Percentiles rank a stretch among this genome's conserved stretches.
These are phyloP conservation scores for Vultur gryphus DNA, from an alignment of 2,797 vertebrate genomes.

Conservation along the genomic window DNA sequence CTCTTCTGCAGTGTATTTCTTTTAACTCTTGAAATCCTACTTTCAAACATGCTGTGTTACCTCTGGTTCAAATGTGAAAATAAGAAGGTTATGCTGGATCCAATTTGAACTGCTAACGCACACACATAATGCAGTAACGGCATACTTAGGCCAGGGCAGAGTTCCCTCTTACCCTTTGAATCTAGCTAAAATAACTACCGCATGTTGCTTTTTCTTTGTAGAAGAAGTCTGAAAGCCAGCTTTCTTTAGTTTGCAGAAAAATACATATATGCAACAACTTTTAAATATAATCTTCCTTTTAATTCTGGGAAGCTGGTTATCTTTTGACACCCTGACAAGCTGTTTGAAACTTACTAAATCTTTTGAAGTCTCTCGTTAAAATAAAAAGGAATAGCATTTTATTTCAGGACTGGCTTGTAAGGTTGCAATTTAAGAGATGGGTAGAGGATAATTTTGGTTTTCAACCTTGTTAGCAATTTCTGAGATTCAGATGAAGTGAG, in stretches of 20 bases:
- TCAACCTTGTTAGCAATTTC: not conserved
- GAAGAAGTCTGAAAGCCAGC: not conserved
- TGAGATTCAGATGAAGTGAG: not conserved
- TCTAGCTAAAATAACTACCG: not conserved
- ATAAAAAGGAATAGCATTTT: slow-evolving; percentile 6
- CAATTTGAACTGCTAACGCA: not conserved
- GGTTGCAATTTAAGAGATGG: not conserved
- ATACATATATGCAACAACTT: not conserved
- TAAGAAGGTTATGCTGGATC: not conserved
- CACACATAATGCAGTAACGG: not conserved
- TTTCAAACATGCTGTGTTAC: not conserved
- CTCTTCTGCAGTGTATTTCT: not conserved
- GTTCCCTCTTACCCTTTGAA: not conserved
- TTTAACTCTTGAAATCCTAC: not conserved
- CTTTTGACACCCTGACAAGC: slow-evolving; percentile 52
- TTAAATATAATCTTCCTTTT: slow-evolving; percentile 32
- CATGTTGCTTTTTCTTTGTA: not conserved
- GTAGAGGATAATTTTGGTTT: not conserved
- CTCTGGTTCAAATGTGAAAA: not conserved
- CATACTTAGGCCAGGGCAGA: not conserved
- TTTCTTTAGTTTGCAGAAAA: not conserved
- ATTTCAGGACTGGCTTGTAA: slow-evolving; percentile 12
- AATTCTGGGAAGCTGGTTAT: slow-evolving; percentile 36
- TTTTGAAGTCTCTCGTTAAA: slow-evolving; percentile 14
- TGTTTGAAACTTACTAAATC: slow-evolving; percentile 5